Base-by-base conservation (phyloP, 1,140 invertebrate species). In the Pseudomyrmex concolor region DNA sequence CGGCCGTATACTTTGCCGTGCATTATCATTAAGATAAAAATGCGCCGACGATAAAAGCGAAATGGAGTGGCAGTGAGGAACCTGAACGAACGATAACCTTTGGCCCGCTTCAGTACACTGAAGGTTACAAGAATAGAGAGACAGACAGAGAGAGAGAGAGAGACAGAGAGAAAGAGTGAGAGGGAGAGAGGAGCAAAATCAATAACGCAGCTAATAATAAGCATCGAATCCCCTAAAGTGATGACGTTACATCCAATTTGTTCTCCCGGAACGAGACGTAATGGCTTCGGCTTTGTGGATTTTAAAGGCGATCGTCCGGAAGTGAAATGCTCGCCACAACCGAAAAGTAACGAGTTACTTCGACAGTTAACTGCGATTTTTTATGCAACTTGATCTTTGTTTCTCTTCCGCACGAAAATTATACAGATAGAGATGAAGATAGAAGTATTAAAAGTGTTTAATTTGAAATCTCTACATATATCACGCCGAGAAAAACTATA, bases 201-300 rank as follows among this genome's bases (percentile, higher is more conserved):
- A 78, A 89, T 89, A 89, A 77, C 59, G 73, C 64, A 64, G 78
- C 88, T 89, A 89, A 89, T 89, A 89, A 85, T 89, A 89, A 87
- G 83, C 83, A 63, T 45, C 60, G 88, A 89, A 89, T 89, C 83
- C 88, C 70, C 74, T 89, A 43, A 89, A 89, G 88, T 89, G 88
- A 87, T 86, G 84, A 89, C 77, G 87, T 78, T 89, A 86, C 85
- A 85, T 89, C 85, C 85, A 89, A 89, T 87, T 89, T 89, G 48
- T 67, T 50, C 68, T 63, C 45, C 50, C 51, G 15, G 67, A 34
- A 34, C 50, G 66, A 55, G 48, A 70, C 55, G n/a, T 72, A 78
- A 15, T 71, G 78, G 87, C 68, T 86, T 89, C 87, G 8, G 73
- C 85, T 89, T 89, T 85, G 80, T 78, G 34, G 63, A 88, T 88